Evolutionary conservation across 1,140 invertebrate species (phyloP), one percentile per base, ranked within the genome.

Genomic region (Polypedilum pembai): DNA sequence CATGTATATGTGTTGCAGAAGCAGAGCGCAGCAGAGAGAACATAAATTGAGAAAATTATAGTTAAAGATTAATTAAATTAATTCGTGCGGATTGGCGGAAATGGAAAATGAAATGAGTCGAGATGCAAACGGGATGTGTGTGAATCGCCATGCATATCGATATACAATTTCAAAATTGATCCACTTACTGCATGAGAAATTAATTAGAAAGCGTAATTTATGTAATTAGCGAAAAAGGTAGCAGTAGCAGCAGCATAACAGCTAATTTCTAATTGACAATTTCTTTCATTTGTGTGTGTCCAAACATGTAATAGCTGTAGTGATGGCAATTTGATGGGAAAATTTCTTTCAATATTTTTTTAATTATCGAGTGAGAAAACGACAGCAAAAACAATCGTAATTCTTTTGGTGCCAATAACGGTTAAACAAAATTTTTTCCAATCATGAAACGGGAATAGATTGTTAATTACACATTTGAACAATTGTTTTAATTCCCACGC

Each of bases 111-210:
- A 56, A 56, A 12, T 56, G n/a, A 56, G 15, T 15, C 4, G 12
- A 56, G 12, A 56, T 56, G 45, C 12, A 56, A 56, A 56, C 45
- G 45, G 45, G 45, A 56, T 56, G 45, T 56, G 4, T 56, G 45
- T 56, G 4, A 12, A 56, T 15, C n/a, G 10, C 45, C n/a, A 56
- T 56, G 45, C 45, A 56, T 56, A 56, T 56, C 45, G 45, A 33
- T 33, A 33, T 33, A 33, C 24, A 33, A 33, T 33, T 33, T 33
- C 24, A 56, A 56, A 56, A 56, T 56, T 56, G 45, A 56, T 56
- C 45, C 45, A 56, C 45, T 56, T 56, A 56, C 45, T 56, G 45
- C 45, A 56, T 56, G 45, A n/a, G 45, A 56, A 56, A 56, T 56
- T 56, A 56, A 56, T 56, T 56, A 56, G 45, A 56, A 56, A 56